Conservation (phyloP, 2,113 vertebrate species). For the Phyllostomus discolor region DNA sequence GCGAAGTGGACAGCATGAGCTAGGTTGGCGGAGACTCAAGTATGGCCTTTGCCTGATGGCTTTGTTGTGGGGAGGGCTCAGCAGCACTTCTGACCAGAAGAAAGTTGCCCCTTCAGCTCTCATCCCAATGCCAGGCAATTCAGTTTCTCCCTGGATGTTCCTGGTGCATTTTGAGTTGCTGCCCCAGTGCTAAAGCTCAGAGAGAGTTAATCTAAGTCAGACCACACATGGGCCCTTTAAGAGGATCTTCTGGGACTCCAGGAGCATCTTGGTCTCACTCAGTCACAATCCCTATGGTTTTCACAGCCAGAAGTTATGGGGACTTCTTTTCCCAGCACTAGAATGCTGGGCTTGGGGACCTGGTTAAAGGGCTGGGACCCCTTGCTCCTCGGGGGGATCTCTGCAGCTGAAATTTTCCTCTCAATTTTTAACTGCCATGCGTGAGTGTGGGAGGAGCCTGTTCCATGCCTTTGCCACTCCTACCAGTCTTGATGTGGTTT, state of each 20-base stretch:
- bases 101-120: background rate
- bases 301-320: background rate
- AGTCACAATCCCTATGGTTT: background rate
- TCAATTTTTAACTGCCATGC: background rate
- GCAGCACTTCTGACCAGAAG: background rate
- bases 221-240: background rate
- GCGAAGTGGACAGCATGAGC: background rate
- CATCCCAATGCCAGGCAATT: background rate
- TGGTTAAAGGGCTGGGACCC: no score
- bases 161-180: background rate
- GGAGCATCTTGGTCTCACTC: background rate
- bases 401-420: background rate
- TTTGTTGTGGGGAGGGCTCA: background rate
- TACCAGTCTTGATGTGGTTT: background rate
- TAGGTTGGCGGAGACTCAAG: background rate
- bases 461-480: background rate
- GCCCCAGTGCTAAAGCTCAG: background rate
- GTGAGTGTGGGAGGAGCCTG: background rate
- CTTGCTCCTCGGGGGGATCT: background rate
- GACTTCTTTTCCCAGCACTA: background rate
- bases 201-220: background rate
- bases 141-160: background rate
- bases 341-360: background rate
- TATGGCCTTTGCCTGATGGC: background rate
- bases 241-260: background rate